Evolutionary conservation across 1,140 invertebrate species (phyloP).

Genomic region (Epicauta chinensis): DNA sequence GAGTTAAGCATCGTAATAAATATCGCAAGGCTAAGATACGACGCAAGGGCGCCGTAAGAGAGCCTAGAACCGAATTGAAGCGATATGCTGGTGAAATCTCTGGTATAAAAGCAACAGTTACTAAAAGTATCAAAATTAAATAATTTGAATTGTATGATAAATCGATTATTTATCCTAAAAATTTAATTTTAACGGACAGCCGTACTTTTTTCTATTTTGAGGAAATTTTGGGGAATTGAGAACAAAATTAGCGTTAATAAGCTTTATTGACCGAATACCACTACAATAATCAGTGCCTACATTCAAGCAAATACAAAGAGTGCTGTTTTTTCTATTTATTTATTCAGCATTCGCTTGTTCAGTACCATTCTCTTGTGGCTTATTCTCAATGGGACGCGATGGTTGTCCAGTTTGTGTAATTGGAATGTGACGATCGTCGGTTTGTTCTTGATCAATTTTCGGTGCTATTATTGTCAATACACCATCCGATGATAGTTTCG

Average conservation of each 20-base stretch:
- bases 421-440: conserved; percentile 5
- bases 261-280: too few relatives aligned
- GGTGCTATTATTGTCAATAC: conserved; percentile 62
- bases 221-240: too few relatives aligned
- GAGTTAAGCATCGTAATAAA: conserved; percentile 89
- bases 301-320: too few relatives aligned
- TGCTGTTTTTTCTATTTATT: too few relatives aligned
- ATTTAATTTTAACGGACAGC: too few relatives aligned
- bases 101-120: conserved; percentile 81
- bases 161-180: too few relatives aligned
- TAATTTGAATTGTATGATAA: too few relatives aligned
- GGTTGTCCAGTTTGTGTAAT: conserved; percentile 17
- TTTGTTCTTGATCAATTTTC: conserved; percentile 28
- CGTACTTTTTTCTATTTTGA: too few relatives aligned
- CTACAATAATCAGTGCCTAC: too few relatives aligned
- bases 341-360: too few relatives aligned
- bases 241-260: too few relatives aligned
- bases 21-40: conserved; percentile 84
- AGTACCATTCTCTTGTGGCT: too few relatives aligned
- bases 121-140: conserved; percentile 82
- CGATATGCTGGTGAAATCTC: conserved; percentile 85
- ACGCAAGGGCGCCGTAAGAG: conserved; percentile 79
- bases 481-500: conserved; percentile 64
- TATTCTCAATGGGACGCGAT: neutral
- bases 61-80: conserved; percentile 67